A percentile compares a stretch with the other conserved stretches of the same genome.
phyloP scores from a whole-genome alignment of 2,113 vertebrate genomes.

The Thalassoma bifasciatum region DNA sequence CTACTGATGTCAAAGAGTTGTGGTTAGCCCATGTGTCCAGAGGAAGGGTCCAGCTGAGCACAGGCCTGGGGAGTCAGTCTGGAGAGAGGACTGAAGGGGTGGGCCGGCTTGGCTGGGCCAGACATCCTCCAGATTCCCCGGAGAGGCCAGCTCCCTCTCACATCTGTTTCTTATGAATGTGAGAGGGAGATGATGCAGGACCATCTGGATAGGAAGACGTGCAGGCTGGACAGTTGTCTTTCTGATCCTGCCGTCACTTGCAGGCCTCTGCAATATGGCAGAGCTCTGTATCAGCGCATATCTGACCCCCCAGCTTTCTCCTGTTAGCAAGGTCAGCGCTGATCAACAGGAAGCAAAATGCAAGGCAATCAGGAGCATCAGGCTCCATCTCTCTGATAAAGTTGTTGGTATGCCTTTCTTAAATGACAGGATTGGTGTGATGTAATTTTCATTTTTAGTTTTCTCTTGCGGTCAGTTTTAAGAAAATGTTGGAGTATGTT shows the following conservation, averaged over 20 bases:
- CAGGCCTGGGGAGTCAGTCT: constrained; percentile 56
- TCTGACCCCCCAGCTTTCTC: constrained; percentile 71
- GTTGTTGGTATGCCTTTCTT: background rate
- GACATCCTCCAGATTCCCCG: constrained; percentile 67
- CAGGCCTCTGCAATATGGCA: constrained; percentile 76
- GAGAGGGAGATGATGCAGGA: constrained; percentile 65
- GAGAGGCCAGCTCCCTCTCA: constrained; percentile 71
- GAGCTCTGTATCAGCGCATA: constrained; percentile 76
- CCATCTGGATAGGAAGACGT: constrained; percentile 79
- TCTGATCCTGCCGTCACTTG: constrained; percentile 62
- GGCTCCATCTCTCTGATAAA: constrained; percentile 6
- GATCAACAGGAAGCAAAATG: constrained; percentile 65
- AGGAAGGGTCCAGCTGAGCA: constrained; percentile 66
- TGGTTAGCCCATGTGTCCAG: constrained; percentile 66
- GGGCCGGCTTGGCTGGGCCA: constrained; percentile 47
- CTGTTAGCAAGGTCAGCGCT: constrained; percentile 77
- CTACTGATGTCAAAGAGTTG: constrained; percentile 37
- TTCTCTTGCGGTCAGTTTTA: too few species aligned
- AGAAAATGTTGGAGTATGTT: too few species aligned
- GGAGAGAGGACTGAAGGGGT: constrained; percentile 29
- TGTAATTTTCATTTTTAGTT: too few species aligned
- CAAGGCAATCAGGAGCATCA: constrained; percentile 55
- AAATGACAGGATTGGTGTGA: background rate
- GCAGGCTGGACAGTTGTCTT: constrained; percentile 51
- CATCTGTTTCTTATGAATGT: constrained; percentile 79